These are phyloP conservation scores for Ailuropoda melanoleuca DNA, from an alignment of 2,113 vertebrate species.

Conservation along the genomic window DNA sequence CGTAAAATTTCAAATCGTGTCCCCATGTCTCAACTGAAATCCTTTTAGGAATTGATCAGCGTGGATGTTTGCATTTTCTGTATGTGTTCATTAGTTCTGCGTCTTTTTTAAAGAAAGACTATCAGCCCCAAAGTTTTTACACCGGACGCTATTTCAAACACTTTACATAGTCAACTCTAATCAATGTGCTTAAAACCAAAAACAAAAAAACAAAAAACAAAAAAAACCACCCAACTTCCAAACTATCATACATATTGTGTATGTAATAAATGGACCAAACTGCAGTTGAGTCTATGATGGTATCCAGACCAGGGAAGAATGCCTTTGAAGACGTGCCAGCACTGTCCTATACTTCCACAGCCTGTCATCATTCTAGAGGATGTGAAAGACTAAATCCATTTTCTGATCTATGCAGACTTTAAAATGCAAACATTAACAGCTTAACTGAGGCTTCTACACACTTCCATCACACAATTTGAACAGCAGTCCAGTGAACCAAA, in stretches of 20 bases:
- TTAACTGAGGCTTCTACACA: slow-evolving; percentile 18
- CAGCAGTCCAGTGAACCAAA: not conserved
- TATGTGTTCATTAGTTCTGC: not conserved
- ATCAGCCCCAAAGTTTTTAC: slow-evolving; percentile 1
- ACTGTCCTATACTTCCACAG: not conserved
- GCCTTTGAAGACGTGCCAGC: slow-evolving; percentile 70
- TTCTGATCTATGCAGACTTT: slow-evolving; percentile 7
- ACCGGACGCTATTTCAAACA: slow-evolving; percentile 16
- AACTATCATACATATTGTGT: not conserved
- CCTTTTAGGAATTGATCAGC: not conserved
- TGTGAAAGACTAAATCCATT: slow-evolving; percentile 47
- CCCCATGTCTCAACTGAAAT: not conserved
- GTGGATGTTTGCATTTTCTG: not conserved
- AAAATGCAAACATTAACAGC: not conserved
- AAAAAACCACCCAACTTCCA: not conserved
- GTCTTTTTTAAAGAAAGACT: not conserved
- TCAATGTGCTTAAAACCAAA: not conserved
- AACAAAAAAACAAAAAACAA: not conserved
- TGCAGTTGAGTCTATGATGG: slow-evolving; percentile 56
- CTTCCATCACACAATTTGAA: not conserved
- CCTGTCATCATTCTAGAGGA: slow-evolving; percentile 35
- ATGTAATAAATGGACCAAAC: slow-evolving; percentile 60
- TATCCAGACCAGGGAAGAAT: slow-evolving; percentile 66
- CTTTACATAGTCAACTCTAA: not conserved
- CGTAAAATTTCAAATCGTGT: slow-evolving; percentile 45